These are phyloP conservation scores for Temnothorax curvispinosus DNA, from an alignment of 1,140 invertebrate species.

Conservation along the genomic window DNA sequence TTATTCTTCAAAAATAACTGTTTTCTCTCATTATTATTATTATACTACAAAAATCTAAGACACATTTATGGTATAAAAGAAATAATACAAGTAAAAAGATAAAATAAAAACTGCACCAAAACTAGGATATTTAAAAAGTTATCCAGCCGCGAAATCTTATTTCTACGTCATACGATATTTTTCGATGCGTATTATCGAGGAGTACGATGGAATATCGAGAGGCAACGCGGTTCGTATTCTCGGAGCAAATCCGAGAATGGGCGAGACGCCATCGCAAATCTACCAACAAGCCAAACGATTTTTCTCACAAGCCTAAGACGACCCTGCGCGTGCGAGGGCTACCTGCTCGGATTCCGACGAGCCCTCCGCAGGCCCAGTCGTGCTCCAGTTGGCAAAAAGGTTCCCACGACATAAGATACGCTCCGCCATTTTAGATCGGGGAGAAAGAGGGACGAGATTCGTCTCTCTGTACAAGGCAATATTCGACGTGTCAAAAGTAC, in stretches of 20 bases:
- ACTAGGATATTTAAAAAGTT: neutral
- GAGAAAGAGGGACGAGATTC: slow-evolving; percentile 43
- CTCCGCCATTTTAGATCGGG: slow-evolving; percentile 71
- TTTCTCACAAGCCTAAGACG: slow-evolving; percentile 80
- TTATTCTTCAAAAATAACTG: neutral
- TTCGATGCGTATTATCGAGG: neutral
- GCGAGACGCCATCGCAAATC: slow-evolving; percentile 72
- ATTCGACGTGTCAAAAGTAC: slow-evolving; percentile 37
- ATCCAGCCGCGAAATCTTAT: neutral
- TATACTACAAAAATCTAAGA: neutral
- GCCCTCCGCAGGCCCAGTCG: slow-evolving; percentile 67
- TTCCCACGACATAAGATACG: slow-evolving; percentile 82
- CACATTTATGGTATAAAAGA: neutral
- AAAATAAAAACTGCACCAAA: neutral
- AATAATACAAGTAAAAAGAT: neutral
- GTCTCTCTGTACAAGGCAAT: slow-evolving; percentile 64
- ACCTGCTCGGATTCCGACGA: slow-evolving; percentile 79
- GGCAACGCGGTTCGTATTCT: neutral
- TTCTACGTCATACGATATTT: slow-evolving; percentile 25
- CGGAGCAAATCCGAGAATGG: slow-evolving; percentile 65
- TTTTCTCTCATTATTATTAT: neutral
- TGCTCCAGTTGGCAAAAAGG: slow-evolving; percentile 84
- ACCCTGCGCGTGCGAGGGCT: slow-evolving; percentile 79
- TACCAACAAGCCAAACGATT: slow-evolving; percentile 74
- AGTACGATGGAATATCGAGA: slow-evolving; percentile 31